phyloP scores from a whole-genome alignment of 2,113 vertebrate species.

The Antidorcas marsupialis region DNA sequence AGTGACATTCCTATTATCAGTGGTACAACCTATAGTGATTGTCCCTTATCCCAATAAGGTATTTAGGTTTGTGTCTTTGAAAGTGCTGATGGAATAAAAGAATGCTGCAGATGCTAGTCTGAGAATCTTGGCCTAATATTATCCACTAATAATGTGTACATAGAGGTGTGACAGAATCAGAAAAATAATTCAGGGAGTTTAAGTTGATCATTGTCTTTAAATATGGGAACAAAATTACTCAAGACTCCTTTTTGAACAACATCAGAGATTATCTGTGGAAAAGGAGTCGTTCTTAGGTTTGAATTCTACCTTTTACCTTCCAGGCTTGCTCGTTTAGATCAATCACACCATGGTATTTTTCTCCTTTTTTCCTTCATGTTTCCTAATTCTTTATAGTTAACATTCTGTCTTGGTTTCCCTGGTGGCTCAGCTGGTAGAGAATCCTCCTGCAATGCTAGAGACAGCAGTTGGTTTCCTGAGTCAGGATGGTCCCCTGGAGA shows the following conservation, averaged over 20 bases:
- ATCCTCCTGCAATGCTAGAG: background rate
- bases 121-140: background rate
- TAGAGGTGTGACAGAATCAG: background rate
- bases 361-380: background rate
- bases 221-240: background rate
- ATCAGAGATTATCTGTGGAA: background rate
- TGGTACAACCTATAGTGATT: background rate
- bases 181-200: background rate
- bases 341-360: background rate
- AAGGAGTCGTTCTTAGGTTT: background rate
- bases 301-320: background rate
- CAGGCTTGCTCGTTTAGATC: background rate
- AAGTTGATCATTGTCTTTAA: background rate
- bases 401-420: background rate
- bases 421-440: background rate
- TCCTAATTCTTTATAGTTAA: background rate
- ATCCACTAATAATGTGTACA: background rate
- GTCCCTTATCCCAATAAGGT: accelerated
- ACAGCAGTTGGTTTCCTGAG: accelerated
- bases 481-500: background rate
- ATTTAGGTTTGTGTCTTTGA: background rate
- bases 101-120: background rate
- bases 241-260: background rate
- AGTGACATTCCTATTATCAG: background rate
- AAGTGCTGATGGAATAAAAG: background rate